Conservation (phyloP, 2,888 invertebrate species). For the Volucella inflata region DNA sequence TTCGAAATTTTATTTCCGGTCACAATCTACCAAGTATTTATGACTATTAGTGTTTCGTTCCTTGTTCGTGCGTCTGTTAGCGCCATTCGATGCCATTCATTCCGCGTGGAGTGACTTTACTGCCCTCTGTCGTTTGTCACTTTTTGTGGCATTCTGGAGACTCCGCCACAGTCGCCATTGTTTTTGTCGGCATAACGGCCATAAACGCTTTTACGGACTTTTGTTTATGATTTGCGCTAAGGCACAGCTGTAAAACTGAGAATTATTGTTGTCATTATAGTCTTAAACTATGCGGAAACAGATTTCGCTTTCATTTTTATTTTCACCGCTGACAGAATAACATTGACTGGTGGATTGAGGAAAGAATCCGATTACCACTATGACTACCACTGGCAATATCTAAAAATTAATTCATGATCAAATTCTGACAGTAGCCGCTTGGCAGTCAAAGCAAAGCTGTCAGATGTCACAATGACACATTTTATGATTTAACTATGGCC, state of each 20-base stretch:
- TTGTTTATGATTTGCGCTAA: slow-evolving; percentile 68
- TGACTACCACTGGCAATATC: slow-evolving; percentile 9
- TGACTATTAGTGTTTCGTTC: slow-evolving; percentile 58
- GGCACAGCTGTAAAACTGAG: slow-evolving; percentile 71
- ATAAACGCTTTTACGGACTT: slow-evolving; percentile 71
- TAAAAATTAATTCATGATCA: slow-evolving; percentile 67
- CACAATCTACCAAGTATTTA: slow-evolving; percentile 57
- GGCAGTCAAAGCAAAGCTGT: slow-evolving; percentile 44
- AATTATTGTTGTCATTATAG: slow-evolving; percentile 74
- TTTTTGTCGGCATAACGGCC: slow-evolving; percentile 1
- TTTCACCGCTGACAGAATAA: too few relatives aligned
- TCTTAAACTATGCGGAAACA: slow-evolving; percentile 75
- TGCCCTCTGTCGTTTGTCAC: slow-evolving; percentile 70
- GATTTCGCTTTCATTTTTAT: slow-evolving; percentile 59
- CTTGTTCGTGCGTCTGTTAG: slow-evolving; percentile 51
- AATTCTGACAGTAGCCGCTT: slow-evolving; percentile 54
- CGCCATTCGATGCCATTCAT: slow-evolving; percentile 67
- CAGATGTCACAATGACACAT: slow-evolving; percentile 54
- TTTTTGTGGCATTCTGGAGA: slow-evolving; percentile 49
- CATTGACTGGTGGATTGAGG: too few relatives aligned
- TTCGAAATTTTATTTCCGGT: slow-evolving; percentile 63
- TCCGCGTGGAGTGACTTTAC: slow-evolving; percentile 71
- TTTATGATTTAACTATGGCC: slow-evolving; percentile 53
- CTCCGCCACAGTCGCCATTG: background rate
- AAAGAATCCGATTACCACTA: too few relatives aligned